Base-by-base conservation (phyloP, 2,888 invertebrate genomes). In the Agrochola circellaris region DNA sequence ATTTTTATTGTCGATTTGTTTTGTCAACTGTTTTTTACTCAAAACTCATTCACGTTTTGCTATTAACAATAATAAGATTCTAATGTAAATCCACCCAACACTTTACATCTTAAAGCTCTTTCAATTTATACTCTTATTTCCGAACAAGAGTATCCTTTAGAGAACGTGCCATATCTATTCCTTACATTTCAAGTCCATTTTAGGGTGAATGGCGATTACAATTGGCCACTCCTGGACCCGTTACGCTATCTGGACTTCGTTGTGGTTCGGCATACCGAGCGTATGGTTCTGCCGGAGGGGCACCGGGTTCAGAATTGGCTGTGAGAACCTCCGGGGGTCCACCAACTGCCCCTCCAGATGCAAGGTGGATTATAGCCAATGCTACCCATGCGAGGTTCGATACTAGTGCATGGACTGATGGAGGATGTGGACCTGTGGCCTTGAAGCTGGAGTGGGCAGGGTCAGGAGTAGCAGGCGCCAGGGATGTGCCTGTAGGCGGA, bases 221-320 rank as follows among this genome's bases (percentile, higher is more conserved):
- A 90, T 88, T 93, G n/a, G 95, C 95, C 1, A 93, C 90, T 75
- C 95, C 95, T 0, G 96, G 96, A 0, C 94, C 96, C 2, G 92
- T 95, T 85, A 98, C 97, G 4, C 96, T 99, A 56, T 97, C 97
- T 51, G 98, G 98, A 34, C 97, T 99, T 17, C 97, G 98, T 86
- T 99, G 99, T 94, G 99, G 99, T 45, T 98, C 98, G 58, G 97
- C 97, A 71, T 99, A 99, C 92, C 97, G 98, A 89, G 98, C 98
- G 73, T 98, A 98, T 92, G 97, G 99, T 87, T 97, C 98, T 20
- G 98, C 99, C 0, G 98, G 98, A 79, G 99, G 99, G 91, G 97
- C 98, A 70, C 97, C 98, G 0, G 98, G 98, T 79, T 96, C 98
- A 48, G 97, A 98, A 90, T 97, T 98, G 87, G 97, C 97, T 85